These are phyloP conservation scores for Oppia nitens DNA, from an alignment of 1,140 invertebrate species.

Conservation along the genomic window DNA sequence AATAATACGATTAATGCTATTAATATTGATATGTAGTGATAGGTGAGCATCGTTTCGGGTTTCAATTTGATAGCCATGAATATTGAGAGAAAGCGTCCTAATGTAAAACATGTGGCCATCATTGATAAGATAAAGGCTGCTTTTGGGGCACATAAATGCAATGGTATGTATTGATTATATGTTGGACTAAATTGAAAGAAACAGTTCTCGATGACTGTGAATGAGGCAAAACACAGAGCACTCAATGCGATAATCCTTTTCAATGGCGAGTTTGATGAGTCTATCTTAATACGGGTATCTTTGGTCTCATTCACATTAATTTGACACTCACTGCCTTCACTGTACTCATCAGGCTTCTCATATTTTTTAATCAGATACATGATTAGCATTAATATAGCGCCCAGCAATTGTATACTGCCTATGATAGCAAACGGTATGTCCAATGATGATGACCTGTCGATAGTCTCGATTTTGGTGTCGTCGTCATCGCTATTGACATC, in stretches of 20 bases:
- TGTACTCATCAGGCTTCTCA: neutral
- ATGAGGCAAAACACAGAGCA: neutral
- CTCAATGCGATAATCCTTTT: neutral
- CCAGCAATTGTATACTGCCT: slow-evolving; percentile 1
- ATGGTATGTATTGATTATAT: neutral
- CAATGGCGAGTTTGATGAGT: neutral
- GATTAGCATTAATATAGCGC: neutral
- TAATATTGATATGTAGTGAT: neutral
- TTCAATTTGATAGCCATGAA: slow-evolving; percentile 2
- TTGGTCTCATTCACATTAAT: neutral
- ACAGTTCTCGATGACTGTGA: neutral
- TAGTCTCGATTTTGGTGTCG: neutral
- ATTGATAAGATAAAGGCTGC: neutral
- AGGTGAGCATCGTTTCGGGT: neutral
- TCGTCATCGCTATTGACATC: neutral
- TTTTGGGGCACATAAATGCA: neutral
- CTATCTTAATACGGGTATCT: neutral
- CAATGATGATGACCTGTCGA: neutral
- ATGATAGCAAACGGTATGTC: neutral
- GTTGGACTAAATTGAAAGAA: neutral
- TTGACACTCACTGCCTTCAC: neutral
- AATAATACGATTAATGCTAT: neutral
- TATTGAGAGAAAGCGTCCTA: neutral
- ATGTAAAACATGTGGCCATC: neutral
- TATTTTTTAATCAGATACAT: neutral